A percentile compares a stretch with the other conserved stretches of the same genome.
Conservation (phyloP, 1,140 invertebrate species). For the Sminthurinus signatus region DNA sequence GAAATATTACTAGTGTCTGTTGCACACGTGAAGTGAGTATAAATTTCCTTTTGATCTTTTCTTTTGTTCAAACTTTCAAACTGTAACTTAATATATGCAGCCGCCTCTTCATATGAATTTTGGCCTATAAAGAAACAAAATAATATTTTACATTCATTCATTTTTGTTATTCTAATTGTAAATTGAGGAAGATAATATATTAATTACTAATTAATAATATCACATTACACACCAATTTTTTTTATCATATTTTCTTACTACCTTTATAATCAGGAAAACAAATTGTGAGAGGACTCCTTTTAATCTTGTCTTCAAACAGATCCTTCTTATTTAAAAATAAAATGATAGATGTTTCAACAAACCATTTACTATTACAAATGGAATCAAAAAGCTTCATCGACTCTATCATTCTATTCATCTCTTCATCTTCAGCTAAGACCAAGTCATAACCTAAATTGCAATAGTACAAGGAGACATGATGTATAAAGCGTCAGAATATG, state of each 20-base stretch:
- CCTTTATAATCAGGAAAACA: conserved; percentile 91
- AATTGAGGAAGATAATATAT: not conserved
- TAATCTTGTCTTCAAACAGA: conserved; percentile 89
- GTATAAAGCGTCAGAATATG: too few relatives aligned
- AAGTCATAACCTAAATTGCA: conserved; percentile 60
- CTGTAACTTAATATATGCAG: conserved; percentile 79
- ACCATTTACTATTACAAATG: conserved; percentile 98
- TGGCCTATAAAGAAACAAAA: conserved; percentile 54
- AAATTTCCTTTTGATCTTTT: conserved; percentile 82
- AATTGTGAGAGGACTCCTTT: conserved; percentile 82
- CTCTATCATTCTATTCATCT: conserved; percentile 80
- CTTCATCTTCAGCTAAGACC: conserved; percentile 61
- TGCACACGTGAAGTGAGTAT: conserved; percentile 86
- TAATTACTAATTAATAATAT: not conserved
- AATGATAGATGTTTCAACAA: conserved; percentile 95
- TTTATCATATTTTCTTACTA: conserved; percentile 50
- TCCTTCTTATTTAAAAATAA: conserved; percentile 96
- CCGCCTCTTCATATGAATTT: conserved; percentile 78
- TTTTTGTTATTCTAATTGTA: not conserved
- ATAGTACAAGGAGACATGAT: too few relatives aligned
- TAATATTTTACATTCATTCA: not conserved
- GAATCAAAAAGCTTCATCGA: conserved; percentile 92
- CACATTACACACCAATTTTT: too few relatives aligned
- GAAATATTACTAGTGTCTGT: conserved; percentile 87
- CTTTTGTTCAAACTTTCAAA: conserved; percentile 82